These are phyloP conservation scores for Carabus problematicus DNA, from an alignment of 2,888 invertebrate genomes.

Conservation along the genomic window DNA sequence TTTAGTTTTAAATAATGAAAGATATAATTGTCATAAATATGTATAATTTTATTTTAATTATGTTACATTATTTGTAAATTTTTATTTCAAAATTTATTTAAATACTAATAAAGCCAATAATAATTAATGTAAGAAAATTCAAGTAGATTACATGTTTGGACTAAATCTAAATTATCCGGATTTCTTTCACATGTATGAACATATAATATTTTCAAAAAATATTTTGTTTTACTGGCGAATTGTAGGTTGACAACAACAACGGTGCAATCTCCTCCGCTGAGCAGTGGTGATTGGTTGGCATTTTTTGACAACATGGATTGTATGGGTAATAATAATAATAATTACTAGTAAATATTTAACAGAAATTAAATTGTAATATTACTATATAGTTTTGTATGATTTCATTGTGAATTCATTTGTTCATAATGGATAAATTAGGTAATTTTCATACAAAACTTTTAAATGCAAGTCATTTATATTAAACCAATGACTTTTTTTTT, in stretches of 20 bases:
- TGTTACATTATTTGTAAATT: too few species aligned
- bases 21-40: too few species aligned
- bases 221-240: slow-evolving; percentile 12
- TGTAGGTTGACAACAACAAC: slow-evolving; percentile 26
- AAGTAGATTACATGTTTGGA: too few species aligned
- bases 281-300: slow-evolving; percentile 34
- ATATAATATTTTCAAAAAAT: background rate
- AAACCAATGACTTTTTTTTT: slow-evolving; percentile 4
- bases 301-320: slow-evolving; percentile 39
- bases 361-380: background rate
- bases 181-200: background rate
- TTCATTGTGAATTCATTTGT: too few species aligned
- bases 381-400: too few species aligned
- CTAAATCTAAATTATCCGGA: too few species aligned
- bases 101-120: too few species aligned
- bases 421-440: too few species aligned
- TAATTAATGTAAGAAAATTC: too few species aligned
- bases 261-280: slow-evolving; percentile 17
- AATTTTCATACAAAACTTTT: slow-evolving; percentile 14
- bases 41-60: too few species aligned
- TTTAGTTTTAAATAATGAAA: too few species aligned
- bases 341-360: background rate
- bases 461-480: slow-evolving; percentile 39
- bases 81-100: too few species aligned
- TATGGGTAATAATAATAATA: slow-evolving; percentile 33